Evolutionary conservation across 2,113 vertebrate species (phyloP).

Genomic region (Chrysemys picta): DNA sequence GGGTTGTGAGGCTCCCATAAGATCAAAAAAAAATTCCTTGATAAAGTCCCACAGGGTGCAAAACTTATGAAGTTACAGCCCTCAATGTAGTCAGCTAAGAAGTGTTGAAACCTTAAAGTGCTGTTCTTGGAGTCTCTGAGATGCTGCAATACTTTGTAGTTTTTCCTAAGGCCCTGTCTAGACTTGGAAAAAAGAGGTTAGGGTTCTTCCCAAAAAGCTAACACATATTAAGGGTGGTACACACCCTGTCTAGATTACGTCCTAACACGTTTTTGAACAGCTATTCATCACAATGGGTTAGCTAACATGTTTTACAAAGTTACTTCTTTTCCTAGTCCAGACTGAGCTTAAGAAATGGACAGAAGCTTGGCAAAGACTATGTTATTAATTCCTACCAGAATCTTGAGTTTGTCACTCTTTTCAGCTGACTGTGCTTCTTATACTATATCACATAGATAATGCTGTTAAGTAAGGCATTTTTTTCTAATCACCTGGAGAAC

Average conservation of each 20-base stretch:
- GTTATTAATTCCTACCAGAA: neutral
- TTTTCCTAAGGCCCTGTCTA: neutral
- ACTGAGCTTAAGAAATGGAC: neutral
- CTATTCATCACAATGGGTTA: neutral
- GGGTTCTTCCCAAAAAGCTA: neutral
- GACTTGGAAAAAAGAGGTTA: neutral
- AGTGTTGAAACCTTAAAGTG: no score
- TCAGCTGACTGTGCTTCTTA: neutral
- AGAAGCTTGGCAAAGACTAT: neutral
- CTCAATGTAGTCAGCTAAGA: neutral
- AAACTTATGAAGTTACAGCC: neutral
- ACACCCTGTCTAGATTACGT: neutral
- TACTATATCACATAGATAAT: neutral
- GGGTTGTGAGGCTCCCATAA: neutral
- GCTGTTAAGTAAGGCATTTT: neutral
- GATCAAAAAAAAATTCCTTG: neutral
- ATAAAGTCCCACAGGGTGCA: neutral
- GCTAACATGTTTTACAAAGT: neutral
- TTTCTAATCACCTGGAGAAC: neutral
- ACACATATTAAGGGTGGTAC: neutral
- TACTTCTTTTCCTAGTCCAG: neutral
- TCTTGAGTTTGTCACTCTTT: neutral
- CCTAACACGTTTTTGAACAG: neutral
- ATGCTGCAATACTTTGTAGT: neutral
- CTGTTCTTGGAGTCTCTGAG: neutral